Percentiles rank a stretch among this genome's conserved stretches.
Evolutionary conservation across 2,797 vertebrate species (phyloP).

Genomic region (Oryzias dopingdopingensis): DNA sequence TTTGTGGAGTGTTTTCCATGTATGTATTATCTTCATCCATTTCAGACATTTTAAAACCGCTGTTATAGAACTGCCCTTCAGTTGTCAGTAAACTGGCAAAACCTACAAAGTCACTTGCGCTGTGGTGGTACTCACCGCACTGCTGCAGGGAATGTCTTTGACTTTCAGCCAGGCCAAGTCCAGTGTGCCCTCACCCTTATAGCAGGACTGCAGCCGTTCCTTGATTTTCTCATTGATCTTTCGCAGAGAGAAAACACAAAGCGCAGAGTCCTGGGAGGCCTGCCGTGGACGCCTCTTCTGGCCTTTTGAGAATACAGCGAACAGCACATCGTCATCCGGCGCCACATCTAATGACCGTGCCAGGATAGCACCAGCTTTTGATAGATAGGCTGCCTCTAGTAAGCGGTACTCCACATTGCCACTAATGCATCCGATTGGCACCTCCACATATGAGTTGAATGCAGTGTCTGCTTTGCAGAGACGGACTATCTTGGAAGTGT

Average conservation of each 20-base stretch:
- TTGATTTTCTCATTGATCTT: conserved; percentile 97
- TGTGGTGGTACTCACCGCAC: conserved; percentile 86
- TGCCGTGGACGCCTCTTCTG: conserved; percentile 93
- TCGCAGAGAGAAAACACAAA: conserved; percentile 93
- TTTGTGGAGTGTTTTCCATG: background rate
- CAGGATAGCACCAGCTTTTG: conserved; percentile 90
- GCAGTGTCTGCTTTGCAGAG: conserved; percentile 96
- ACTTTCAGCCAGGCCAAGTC: conserved; percentile 99
- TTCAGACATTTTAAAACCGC: background rate
- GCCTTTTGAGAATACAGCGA: conserved; percentile 95
- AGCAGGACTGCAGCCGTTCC: conserved; percentile 95
- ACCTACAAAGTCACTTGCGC: background rate
- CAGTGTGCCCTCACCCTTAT: conserved; percentile 94
- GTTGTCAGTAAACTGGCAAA: conserved; percentile 3
- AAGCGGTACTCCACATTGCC: conserved; percentile 93
- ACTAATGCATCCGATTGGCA: conserved; percentile 94
- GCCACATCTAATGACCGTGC: conserved; percentile 85
- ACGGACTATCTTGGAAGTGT: conserved; percentile 95
- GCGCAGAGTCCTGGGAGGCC: conserved; percentile 90
- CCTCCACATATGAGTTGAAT: conserved; percentile 97
- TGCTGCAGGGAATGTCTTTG: conserved; percentile 97
- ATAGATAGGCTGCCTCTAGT: conserved; percentile 93
- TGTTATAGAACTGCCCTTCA: background rate
- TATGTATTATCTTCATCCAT: background rate
- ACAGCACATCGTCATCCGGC: conserved; percentile 91